Evolutionary conservation across 2,888 invertebrate species (phyloP), one percentile per base, ranked within the genome.

Genomic region (Fragum sueziense): DNA sequence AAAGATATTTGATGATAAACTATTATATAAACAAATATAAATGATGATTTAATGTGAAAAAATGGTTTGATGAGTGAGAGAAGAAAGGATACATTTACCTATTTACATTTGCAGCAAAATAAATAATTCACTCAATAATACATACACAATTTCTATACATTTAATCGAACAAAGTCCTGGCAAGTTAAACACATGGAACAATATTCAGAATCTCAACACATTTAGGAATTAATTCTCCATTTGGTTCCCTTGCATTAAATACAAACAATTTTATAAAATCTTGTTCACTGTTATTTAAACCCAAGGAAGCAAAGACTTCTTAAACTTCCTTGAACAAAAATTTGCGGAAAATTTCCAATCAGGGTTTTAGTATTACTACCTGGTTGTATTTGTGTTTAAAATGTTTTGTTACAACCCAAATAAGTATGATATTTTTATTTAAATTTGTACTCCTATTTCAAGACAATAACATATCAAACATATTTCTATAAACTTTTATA

Each of bases 11-110:
- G 20, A 27, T 27, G 65, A 65, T 65, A 65, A 65, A 65, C 65
- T 65, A 65, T 65, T 9, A 65, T 65, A 65, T 65, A 65, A 65
- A 65, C 65, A 65, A 65, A 34, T 41, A 65, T 65, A 65, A 65
- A 65, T 65, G 65, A 34, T 41, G 41, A 37, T 65, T 65, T 14
- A 22, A 65, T 2, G 25, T 34, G 34, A 65, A 65, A 65, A 65
- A 62, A 65, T n/a, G 41, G 41, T 37, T 33, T 33, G 20, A n/a
- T 33, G 62, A 62, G 29, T n/a, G 62, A 33, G 33, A 62, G 25
- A 1, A 1, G 25, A 41, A 4, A 65, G 31, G 61, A 61, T 22
- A 34, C n/a, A n/a, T n/a, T n/a, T n/a, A n/a, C 37, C 20, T 65
- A 65, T 65, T 41, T 65, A 65, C 65, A 65, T 41, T 65, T 65